Evolutionary conservation across 37 sponge, comb jelly and placozoan genomes (phyloP).

Genomic region (Cladorhizidae sp.): DNA sequence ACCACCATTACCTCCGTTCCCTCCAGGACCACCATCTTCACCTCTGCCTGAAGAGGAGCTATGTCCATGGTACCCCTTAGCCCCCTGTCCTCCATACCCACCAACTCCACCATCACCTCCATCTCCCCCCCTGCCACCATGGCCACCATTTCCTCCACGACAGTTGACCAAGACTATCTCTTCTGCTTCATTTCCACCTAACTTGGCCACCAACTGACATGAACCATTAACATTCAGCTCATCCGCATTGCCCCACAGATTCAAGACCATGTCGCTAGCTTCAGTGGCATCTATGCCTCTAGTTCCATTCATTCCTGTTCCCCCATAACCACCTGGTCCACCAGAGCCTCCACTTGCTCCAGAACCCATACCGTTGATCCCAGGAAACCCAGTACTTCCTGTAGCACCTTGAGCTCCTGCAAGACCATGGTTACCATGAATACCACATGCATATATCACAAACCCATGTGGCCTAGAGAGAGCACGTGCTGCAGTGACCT

Average conservation of each 20-base stretch:
- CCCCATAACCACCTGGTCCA: slow-evolving; percentile 60
- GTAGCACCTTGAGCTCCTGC: slow-evolving; percentile 40
- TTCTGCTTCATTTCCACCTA: slow-evolving; percentile 61
- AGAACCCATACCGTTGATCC: neutral
- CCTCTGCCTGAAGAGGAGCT: slow-evolving; percentile 40
- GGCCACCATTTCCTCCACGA: slow-evolving; percentile 78
- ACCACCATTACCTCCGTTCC: slow-evolving; percentile 77
- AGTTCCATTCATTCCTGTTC: slow-evolving; percentile 47
- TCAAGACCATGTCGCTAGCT: slow-evolving; percentile 70
- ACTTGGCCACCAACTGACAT: slow-evolving; percentile 25
- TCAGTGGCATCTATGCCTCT: slow-evolving; percentile 63
- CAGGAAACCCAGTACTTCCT: slow-evolving; percentile 29
- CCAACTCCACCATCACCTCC: slow-evolving; percentile 74
- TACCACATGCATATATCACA: slow-evolving; percentile 52
- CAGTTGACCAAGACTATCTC: slow-evolving; percentile 70
- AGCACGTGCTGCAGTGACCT: slow-evolving; percentile 50
- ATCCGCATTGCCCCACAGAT: slow-evolving; percentile 50
- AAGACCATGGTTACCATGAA: slow-evolving; percentile 41
- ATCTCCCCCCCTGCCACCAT: slow-evolving; percentile 78
- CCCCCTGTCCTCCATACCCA: slow-evolving; percentile 66
- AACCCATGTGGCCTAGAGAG: slow-evolving; percentile 54
- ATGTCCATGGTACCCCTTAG: slow-evolving; percentile 42
- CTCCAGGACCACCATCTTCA: slow-evolving; percentile 78
- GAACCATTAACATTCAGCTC: slow-evolving; percentile 54
- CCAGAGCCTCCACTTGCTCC: slow-evolving; percentile 65